A percentile compares a stretch with the other conserved stretches of the same genome.
Evolutionary conservation across 2,113 vertebrate genomes (phyloP).

Genomic region (Lynx canadensis): DNA sequence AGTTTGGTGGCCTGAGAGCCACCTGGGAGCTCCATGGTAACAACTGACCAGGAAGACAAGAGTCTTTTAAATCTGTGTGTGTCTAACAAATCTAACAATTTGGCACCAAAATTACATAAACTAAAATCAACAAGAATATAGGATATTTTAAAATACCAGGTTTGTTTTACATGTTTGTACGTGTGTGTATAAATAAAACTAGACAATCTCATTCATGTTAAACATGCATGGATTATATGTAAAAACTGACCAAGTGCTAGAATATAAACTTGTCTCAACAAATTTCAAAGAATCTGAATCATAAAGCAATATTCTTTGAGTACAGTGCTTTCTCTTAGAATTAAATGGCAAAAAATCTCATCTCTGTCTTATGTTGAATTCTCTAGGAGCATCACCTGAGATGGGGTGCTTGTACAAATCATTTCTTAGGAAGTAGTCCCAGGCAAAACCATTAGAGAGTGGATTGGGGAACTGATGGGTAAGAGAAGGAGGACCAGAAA

Average conservation of each 20-base stretch:
- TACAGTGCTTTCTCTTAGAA: background rate
- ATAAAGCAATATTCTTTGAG: background rate
- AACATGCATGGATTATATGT: background rate
- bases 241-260: background rate
- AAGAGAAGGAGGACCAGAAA: background rate
- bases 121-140: background rate
- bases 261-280: background rate
- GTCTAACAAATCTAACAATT: background rate
- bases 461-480: background rate
- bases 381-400: background rate
- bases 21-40: background rate
- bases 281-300: background rate
- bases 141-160: background rate
- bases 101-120: background rate
- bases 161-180: background rate
- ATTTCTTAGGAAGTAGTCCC: background rate
- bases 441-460: background rate
- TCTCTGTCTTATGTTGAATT: background rate
- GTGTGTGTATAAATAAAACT: too few species aligned
- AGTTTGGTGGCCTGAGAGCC: background rate
- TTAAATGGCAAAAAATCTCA: background rate
- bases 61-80: rapidly evolving
- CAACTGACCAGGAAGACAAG: background rate
- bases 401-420: background rate
- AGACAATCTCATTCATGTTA: background rate